phyloP scores from a whole-genome alignment of 2,888 invertebrate genomes.

The Odontothrips loti region DNA sequence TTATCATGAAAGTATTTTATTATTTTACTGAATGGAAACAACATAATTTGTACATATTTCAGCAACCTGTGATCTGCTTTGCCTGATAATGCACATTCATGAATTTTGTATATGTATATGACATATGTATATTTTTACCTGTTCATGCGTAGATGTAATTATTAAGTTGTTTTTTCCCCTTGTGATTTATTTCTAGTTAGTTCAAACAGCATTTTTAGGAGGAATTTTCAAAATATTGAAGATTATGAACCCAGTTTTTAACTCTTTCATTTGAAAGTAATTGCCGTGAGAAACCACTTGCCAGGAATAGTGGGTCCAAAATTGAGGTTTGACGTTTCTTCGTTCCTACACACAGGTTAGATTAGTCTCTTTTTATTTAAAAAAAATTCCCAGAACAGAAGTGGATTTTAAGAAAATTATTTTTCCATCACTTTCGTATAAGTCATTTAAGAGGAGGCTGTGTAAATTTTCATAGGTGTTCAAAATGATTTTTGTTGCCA shows the following conservation, averaged over 20 bases:
- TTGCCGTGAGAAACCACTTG: background rate
- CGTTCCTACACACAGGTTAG: too few species aligned
- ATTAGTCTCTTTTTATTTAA: too few species aligned
- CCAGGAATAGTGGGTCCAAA: background rate
- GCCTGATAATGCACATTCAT: background rate
- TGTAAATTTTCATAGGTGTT: background rate
- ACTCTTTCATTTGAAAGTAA: background rate
- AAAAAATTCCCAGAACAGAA: too few species aligned
- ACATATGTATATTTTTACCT: background rate
- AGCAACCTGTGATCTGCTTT: conserved; percentile 16
- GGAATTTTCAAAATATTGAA: background rate
- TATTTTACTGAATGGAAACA: background rate
- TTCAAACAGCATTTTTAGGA: background rate
- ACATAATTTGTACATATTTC: background rate
- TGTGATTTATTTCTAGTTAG: conserved; percentile 15
- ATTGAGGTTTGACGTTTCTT: background rate
- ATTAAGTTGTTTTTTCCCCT: background rate
- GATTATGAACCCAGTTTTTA: background rate
- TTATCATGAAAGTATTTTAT: background rate
- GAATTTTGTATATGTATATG: background rate
- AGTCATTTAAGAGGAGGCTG: background rate
- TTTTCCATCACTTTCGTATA: background rate
- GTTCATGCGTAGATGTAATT: background rate
- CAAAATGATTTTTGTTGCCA: background rate
- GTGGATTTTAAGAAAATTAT: background rate